phyloP scores from a whole-genome alignment of 2,888 invertebrate genomes.

The Eupithecia abbreviata region DNA sequence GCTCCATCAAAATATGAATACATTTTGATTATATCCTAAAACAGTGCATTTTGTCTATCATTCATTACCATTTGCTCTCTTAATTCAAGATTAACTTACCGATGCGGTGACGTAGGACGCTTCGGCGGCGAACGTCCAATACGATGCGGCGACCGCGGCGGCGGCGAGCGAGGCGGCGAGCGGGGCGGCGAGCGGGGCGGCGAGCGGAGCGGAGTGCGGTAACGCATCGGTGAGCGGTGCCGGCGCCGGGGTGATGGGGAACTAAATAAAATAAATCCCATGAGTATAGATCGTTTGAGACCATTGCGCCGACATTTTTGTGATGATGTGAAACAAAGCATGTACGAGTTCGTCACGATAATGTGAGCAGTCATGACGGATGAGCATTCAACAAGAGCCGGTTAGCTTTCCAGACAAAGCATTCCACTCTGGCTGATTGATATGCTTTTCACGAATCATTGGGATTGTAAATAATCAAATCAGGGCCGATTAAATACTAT shows the following conservation, averaged over 20 bases:
- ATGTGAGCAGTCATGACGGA: not conserved
- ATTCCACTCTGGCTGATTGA: too few relatives aligned
- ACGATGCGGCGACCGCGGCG: constrained; percentile 53
- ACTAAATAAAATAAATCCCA: constrained; percentile 47
- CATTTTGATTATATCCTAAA: not conserved
- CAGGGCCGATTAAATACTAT: too few relatives aligned
- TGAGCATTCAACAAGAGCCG: too few relatives aligned
- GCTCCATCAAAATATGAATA: not conserved
- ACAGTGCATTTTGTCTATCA: not conserved
- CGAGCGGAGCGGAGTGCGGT: constrained; percentile 67
- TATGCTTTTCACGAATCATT: not conserved
- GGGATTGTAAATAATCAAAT: too few relatives aligned
- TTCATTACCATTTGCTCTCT: not conserved
- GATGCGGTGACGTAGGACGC: constrained; percentile 67
- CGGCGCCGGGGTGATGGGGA: constrained; percentile 81
- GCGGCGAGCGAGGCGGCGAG: constrained; percentile 53
- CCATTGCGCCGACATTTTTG: not conserved
- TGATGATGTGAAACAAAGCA: not conserved
- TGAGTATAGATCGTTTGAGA: not conserved
- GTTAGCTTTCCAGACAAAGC: not conserved
- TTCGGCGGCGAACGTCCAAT: constrained; percentile 58
- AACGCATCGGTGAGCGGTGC: constrained; percentile 73
- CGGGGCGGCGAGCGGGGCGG: constrained; percentile 54
- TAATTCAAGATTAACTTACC: constrained; percentile 47
- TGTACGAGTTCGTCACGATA: not conserved